phyloP scores from a whole-genome alignment of 2,113 vertebrate species.

The Raja brachyura region DNA sequence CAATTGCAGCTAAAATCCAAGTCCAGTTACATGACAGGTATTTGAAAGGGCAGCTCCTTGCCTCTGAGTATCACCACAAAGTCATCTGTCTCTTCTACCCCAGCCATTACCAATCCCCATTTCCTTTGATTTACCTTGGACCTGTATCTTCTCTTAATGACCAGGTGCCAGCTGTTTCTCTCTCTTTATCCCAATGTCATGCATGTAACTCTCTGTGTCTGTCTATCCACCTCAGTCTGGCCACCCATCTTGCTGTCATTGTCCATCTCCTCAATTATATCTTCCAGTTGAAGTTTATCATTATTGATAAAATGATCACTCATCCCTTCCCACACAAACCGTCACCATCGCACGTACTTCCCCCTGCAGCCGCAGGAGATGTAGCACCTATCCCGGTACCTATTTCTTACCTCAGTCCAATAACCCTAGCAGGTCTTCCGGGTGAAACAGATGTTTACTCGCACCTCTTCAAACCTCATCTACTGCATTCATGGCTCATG shows the following conservation, averaged over 20 bases:
- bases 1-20: not conserved
- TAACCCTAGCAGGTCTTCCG: no score
- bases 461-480: no score
- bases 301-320: not conserved
- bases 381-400: no score
- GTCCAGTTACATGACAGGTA: not conserved
- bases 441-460: no score
- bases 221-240: not conserved
- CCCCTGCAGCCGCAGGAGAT: no score
- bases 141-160: not conserved
- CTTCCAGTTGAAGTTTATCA: not conserved
- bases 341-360: no score
- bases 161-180: not conserved
- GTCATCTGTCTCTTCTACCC: not conserved
- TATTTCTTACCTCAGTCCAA: no score
- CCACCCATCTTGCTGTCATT: not conserved
- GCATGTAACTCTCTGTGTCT: not conserved
- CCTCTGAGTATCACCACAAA: no score
- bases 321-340: no score
- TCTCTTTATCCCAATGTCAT: not conserved
- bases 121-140: not conserved
- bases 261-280: not conserved
- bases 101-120: not conserved
- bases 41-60: no score
- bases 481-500: no score